phyloP scores from a whole-genome alignment of 2,113 vertebrate species.

The Miniopterus natalensis region DNA sequence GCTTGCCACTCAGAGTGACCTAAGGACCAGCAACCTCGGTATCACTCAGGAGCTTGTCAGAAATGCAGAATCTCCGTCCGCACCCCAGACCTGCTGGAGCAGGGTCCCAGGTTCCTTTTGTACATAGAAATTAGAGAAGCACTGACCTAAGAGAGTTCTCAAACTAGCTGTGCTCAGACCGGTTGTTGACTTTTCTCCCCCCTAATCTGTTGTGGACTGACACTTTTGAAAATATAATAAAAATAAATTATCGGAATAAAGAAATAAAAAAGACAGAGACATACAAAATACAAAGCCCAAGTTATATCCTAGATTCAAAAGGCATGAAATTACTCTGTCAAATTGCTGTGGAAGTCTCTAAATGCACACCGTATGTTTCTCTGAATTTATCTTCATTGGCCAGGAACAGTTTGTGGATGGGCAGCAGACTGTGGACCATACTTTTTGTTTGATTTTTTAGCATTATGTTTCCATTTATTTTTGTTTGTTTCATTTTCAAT shows the following conservation, averaged over 20 bases:
- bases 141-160: background rate
- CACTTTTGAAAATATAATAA: background rate
- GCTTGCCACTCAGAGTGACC: background rate
- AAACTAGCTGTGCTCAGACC: background rate
- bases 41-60: background rate
- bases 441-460: background rate
- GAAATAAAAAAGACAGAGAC: background rate
- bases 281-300: background rate
- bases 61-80: background rate
- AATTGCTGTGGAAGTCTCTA: background rate
- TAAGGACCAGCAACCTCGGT: background rate
- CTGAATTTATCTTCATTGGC: background rate
- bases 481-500: background rate
- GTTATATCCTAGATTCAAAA: slow-evolving; percentile 1
- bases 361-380: background rate
- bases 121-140: background rate
- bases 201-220: background rate
- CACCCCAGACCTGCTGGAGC: background rate
- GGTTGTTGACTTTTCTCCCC: background rate
- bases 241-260: slow-evolving; percentile 1
- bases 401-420: background rate
- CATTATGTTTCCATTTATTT: background rate
- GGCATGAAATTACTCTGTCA: background rate
- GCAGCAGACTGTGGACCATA: background rate
- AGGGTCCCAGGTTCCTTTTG: background rate